These are phyloP conservation scores for Conus ventricosus DNA, from an alignment of 1,140 invertebrate species.

Conservation along the genomic window DNA sequence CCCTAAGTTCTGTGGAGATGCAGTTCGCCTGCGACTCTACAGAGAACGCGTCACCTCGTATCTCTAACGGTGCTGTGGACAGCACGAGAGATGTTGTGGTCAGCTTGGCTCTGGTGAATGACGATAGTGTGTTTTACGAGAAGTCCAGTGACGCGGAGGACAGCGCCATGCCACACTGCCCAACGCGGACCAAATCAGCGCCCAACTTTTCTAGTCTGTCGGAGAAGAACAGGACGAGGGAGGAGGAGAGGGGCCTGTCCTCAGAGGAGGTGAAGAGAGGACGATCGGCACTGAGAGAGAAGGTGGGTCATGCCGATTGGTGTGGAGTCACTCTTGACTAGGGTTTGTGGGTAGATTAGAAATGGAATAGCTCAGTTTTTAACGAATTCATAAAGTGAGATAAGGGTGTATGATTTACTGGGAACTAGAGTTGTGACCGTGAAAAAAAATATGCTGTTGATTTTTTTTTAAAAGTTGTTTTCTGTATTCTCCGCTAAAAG, in stretches of 20 bases:
- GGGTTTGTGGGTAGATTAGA: too few species aligned
- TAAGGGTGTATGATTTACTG: too few species aligned
- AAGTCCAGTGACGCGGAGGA: not conserved
- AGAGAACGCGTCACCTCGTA: not conserved
- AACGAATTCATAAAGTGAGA: too few species aligned
- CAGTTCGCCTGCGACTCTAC: too few species aligned
- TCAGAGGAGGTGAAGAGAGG: slow-evolving; percentile 2
- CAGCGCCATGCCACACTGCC: not conserved
- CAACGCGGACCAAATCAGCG: slow-evolving; percentile 20
- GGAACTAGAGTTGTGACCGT: too few species aligned
- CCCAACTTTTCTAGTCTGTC: slow-evolving; percentile 22
- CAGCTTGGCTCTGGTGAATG: not conserved
- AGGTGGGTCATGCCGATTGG: not conserved
- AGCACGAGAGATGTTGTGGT: not conserved
- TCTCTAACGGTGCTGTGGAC: not conserved
- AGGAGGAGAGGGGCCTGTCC: not conserved
- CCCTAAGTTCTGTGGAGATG: too few species aligned
- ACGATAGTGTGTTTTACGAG: slow-evolving; percentile 12
- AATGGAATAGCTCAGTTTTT: too few species aligned
- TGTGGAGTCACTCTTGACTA: too few species aligned
- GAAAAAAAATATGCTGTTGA: too few species aligned
- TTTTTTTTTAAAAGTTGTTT: too few species aligned
- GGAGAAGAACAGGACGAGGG: not conserved
- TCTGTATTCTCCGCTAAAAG: too few species aligned
- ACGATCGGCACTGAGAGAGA: slow-evolving; percentile 9